Evolutionary conservation across 2,113 vertebrate species (phyloP).

Genomic region (Dasyurus viverrinus): DNA sequence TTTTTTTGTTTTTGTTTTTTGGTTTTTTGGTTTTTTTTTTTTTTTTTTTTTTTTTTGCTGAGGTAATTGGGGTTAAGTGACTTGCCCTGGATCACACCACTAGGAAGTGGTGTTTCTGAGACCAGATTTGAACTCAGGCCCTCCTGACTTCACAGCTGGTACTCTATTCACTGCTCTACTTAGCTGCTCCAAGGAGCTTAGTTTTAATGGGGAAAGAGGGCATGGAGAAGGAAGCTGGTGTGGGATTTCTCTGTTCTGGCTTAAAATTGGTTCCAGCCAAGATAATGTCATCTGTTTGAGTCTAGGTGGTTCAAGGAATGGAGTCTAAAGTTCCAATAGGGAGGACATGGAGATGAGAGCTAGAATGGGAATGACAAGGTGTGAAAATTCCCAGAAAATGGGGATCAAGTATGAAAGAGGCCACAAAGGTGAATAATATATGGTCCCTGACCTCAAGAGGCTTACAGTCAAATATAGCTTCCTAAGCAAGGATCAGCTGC

Average conservation of each 20-base stretch:
- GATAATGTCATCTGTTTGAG: not conserved
- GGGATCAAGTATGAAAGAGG: no score
- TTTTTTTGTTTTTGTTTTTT: no score
- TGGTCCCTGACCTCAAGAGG: not conserved
- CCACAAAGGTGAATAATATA: not conserved
- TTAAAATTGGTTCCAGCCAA: not conserved
- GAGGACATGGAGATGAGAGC: not conserved
- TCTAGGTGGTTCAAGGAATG: not conserved
- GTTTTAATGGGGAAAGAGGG: not conserved
- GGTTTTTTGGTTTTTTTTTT: no score
- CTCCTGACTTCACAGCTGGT: no score
- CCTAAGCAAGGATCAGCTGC: not conserved
- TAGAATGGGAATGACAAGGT: not conserved
- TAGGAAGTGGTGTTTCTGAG: no score
- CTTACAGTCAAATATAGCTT: not conserved
- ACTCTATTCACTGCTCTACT: no score
- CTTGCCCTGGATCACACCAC: no score
- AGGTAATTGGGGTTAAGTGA: no score
- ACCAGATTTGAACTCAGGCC: no score
- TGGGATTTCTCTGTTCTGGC: not conserved
- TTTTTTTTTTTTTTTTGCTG: no score
- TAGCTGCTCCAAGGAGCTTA: not conserved
- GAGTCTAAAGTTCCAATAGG: not conserved
- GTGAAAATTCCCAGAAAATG: not conserved
- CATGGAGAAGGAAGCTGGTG: not conserved